phyloP scores from a whole-genome alignment of 2,113 vertebrate species.

The Heterotilapia buettikoferi region DNA sequence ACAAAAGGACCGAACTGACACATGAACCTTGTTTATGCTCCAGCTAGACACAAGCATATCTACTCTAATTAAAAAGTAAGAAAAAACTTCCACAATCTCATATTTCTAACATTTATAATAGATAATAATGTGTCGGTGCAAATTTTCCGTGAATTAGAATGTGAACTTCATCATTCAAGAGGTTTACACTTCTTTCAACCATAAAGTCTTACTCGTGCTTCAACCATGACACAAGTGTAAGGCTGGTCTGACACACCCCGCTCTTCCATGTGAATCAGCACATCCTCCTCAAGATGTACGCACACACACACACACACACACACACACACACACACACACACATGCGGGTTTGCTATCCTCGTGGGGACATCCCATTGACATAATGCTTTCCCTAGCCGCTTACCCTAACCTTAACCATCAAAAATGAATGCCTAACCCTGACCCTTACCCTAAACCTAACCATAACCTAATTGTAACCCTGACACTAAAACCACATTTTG shows the following conservation, averaged over 20 bases:
- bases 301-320: background rate
- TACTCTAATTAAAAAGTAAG: background rate
- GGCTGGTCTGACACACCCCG: slow-evolving; percentile 28
- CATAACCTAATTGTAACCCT: no score
- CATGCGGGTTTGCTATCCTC: no score
- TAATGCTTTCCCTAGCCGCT: no score
- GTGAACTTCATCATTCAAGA: background rate
- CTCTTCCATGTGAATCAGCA: slow-evolving; percentile 10
- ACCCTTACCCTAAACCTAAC: no score
- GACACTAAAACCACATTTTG: no score
- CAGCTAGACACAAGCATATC: background rate
- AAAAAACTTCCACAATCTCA: background rate
- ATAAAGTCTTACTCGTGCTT: slow-evolving; percentile 1
- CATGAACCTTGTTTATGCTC: background rate
- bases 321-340: background rate
- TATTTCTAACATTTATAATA: background rate
- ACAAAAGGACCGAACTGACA: background rate
- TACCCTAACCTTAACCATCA: no score
- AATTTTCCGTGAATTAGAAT: background rate
- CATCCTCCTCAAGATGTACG: background rate
- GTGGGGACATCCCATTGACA: no score
- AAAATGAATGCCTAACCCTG: no score
- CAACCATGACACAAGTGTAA: background rate
- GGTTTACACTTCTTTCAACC: background rate
- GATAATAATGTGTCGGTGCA: background rate